Base-by-base conservation (phyloP, 2,113 vertebrate species). In the Corythornis cristatus region DNA sequence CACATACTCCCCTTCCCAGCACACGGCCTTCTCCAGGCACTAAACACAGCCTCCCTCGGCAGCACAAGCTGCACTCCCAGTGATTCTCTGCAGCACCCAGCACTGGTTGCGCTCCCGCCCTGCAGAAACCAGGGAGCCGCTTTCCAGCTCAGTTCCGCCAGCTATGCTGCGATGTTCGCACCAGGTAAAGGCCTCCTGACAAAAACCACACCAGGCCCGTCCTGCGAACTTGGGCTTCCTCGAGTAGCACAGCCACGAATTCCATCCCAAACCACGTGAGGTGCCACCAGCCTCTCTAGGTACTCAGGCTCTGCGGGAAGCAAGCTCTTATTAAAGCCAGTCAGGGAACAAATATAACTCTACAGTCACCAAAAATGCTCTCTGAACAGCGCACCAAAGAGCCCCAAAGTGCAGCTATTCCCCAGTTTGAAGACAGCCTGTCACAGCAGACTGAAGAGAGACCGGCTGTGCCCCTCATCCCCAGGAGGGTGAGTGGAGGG, bases 131-230 rank as follows among this genome's bases (percentile, higher is more conserved):
- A 33, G 28, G 48, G 15, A 29, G 25, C 6, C 5, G 6, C n/a
- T 78, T 64, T 9, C 51, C 51, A 53, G 53, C 31, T 58, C 84
- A 6, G 11, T 4, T 29, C 31, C 19, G 2, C 29, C 5, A 18
- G 0, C 48, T 16, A 62, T 2, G 71, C 71, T 14, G 15, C 14
- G 3, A 0, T 23, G 22, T 33, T 26, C 56, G 4, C 22, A 0
- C 46, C 20, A 1, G 0, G 1, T 1, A 5, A 22, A 40, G 26
- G 43, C 19, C 54, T 62, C 3, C 4, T 6, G 2, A 19, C 58
- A n/a, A 45, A 28, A 12, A 20, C 4, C 79, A 14, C 31, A 1
- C 70, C 2, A 10, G 60, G 23, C 33, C 75, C 14, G 22, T 50
- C 88, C 73, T 23, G 57, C 70, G 12, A 13, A 33, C n/a, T 8